Evolutionary conservation across 2,797 vertebrate genomes (phyloP), one percentile per base, ranked within the genome.

Genomic region (Aulostomus chinensis): DNA sequence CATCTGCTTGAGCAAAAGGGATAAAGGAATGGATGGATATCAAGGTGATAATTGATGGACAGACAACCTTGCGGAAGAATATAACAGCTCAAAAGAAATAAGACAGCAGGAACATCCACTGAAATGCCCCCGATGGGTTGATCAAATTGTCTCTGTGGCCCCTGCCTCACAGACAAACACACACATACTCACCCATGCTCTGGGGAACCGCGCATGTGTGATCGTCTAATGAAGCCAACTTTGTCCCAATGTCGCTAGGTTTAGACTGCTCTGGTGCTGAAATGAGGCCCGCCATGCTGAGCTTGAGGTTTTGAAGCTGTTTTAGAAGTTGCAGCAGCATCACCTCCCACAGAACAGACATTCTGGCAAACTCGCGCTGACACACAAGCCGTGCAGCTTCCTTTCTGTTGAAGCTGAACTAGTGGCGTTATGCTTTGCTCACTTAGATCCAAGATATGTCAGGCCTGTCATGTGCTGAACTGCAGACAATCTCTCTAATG

Each of bases 241-340:
- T 83, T 81, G 80, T 82, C 60, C 56, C 63, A 16, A 1, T 60
- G 76, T 71, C 76, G 59, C 69, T 53, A 65, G 75, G 73, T 81
- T 83, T 58, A 31, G 46, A 64, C 63, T 48, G 51, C 65, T 74
- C 26, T 14, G 8, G 65, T 12, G 50, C 65, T 13, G 59, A 76
- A 80, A 83, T 51, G 63, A 84, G 74, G 61, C 76, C 72, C 49
- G 37, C 69, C 84, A 80, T 18, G 82, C 83, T 81, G 85, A 75
- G 78, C 61, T 34, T 1, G 46, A 56, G 58, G 71, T 81, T 84
- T 84, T 83, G 78, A 84, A 78, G 80, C 62, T 48, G 63, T 73
- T 68, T 82, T 32, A 79, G 76, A 79, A 83, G 75, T 52, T 25
- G 45, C 56, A 11, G 51, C 73, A 32, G 62, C 16, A 11, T 69